Conservation (phyloP, 2,888 invertebrate genomes). For the Tetragnatha montana region DNA sequence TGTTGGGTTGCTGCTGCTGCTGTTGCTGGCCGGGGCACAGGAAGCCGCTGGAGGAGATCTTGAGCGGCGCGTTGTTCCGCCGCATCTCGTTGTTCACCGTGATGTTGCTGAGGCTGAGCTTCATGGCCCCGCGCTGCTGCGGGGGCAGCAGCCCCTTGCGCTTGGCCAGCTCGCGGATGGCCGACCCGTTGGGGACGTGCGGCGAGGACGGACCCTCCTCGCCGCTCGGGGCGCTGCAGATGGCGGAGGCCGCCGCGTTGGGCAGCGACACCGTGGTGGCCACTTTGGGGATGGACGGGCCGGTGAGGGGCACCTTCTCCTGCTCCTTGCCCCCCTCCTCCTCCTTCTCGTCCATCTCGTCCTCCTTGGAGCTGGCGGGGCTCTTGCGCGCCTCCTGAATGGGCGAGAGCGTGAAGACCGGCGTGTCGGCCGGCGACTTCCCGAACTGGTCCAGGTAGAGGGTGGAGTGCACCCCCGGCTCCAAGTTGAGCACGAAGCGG, state of each 20-base stretch:
- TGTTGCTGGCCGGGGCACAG: slow-evolving; percentile 77
- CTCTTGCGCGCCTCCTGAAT: slow-evolving; percentile 84
- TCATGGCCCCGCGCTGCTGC: slow-evolving; percentile 81
- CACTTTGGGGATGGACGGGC: slow-evolving; percentile 51
- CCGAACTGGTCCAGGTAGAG: slow-evolving; percentile 89
- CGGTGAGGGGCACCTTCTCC: slow-evolving; percentile 39
- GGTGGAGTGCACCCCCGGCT: slow-evolving; percentile 95
- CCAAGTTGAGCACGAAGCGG: slow-evolving; percentile 93
- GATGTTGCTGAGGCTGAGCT: slow-evolving; percentile 86
- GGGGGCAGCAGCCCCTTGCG: slow-evolving; percentile 69
- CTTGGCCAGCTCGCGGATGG: slow-evolving; percentile 71
- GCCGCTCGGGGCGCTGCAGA: slow-evolving; percentile 20
- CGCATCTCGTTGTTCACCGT: slow-evolving; percentile 86
- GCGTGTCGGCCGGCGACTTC: slow-evolving; percentile 80
- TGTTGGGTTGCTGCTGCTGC: slow-evolving; percentile 78
- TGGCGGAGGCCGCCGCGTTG: slow-evolving; percentile 26
- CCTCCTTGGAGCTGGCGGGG: slow-evolving; percentile 77
- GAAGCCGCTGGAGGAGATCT: slow-evolving; percentile 67
- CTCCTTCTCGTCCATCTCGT: slow-evolving; percentile 74
- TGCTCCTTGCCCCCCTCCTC: slow-evolving; percentile 66
- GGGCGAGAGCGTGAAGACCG: slow-evolving; percentile 89
- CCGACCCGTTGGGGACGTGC: slow-evolving; percentile 77
- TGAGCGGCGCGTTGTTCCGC: slow-evolving; percentile 75
- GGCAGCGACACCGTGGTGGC: slow-evolving; percentile 58
- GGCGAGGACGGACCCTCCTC: slow-evolving; percentile 44